phyloP scores from a whole-genome alignment of 2,888 invertebrate genomes.

The Oscheius sp. region DNA sequence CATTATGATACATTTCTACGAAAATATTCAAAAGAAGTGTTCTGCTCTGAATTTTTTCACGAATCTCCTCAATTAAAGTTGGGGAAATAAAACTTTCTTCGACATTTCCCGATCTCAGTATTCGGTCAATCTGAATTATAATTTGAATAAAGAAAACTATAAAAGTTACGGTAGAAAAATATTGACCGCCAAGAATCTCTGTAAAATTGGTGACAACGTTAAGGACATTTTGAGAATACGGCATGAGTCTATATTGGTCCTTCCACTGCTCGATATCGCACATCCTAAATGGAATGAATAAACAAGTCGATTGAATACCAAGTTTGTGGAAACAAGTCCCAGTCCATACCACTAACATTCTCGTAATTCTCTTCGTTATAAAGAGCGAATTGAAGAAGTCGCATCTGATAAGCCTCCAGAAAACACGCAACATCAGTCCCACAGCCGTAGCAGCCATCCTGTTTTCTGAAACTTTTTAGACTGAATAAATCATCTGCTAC shows the following conservation, averaged over 20 bases:
- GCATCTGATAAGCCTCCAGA: conserved; percentile 1
- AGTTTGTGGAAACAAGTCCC: conserved; percentile 21
- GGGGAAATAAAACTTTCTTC: background rate
- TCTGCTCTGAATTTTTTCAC: background rate
- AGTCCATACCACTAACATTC: conserved; percentile 20
- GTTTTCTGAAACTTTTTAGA: background rate
- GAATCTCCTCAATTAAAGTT: background rate
- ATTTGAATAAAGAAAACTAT: background rate
- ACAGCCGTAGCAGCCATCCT: background rate
- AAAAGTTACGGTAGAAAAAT: background rate
- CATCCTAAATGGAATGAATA: background rate
- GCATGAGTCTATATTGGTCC: background rate
- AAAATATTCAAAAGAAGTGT: background rate
- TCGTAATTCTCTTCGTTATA: conserved; percentile 19
- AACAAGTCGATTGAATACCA: background rate
- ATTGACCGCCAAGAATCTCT: background rate
- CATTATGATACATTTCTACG: conserved; percentile 16
- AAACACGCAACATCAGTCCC: conserved; percentile 6
- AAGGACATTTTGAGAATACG: background rate
- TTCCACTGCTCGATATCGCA: conserved; percentile 17
- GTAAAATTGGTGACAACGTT: background rate
- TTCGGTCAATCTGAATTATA: background rate
- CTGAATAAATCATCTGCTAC: background rate
- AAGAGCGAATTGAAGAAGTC: conserved; percentile 15
- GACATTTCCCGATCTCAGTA: background rate